phyloP scores from a whole-genome alignment of 2,797 vertebrate species.

The Carcharodon carcharias region DNA sequence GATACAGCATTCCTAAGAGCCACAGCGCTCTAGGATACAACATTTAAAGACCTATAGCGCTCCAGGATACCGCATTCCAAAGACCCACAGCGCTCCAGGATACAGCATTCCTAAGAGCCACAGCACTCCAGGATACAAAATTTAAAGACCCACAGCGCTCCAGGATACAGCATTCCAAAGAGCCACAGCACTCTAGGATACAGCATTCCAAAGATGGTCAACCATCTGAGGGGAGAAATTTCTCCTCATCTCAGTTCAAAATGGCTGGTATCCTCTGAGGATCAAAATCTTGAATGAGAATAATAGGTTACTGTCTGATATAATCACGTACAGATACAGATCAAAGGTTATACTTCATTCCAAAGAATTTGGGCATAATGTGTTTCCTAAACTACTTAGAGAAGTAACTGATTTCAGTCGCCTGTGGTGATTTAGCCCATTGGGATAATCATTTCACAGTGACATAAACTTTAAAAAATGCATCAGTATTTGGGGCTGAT shows the following conservation, averaged over 20 bases:
- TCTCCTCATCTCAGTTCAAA: neutral
- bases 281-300: neutral
- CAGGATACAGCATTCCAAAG: no score
- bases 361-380: neutral
- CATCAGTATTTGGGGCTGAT: neutral
- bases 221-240: neutral
- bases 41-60: no score
- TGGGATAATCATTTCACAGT: neutral
- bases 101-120: no score
- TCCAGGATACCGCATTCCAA: no score
- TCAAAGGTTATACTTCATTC: neutral
- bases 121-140: no score
- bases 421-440: neutral
- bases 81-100: no score
- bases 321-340: neutral
- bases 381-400: neutral
- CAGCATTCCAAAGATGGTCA: no score
- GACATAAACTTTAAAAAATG: neutral
- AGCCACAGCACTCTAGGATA: no score
- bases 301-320: neutral
- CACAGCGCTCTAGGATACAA: no score
- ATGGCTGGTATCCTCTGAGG: neutral
- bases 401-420: neutral
- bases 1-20: no score
- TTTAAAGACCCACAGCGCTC: no score